Base-by-base conservation (phyloP, 2,113 vertebrate genomes). In the Isichthys henryi region DNA sequence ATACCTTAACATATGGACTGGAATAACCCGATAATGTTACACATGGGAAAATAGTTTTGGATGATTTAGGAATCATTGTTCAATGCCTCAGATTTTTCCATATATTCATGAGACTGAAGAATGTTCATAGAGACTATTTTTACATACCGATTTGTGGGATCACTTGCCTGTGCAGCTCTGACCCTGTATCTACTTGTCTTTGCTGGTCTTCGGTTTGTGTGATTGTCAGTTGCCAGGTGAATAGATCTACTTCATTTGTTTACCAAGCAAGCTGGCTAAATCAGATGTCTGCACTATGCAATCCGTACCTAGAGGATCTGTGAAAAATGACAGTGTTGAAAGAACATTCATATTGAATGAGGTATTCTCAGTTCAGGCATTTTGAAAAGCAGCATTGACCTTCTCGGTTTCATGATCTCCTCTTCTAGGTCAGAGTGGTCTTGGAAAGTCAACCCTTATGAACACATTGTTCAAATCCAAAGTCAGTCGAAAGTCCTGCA, bases 401-500 rank as follows among this genome's bases (percentile, higher is more conserved):
- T 58, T 39, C 35, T 46, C 15, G n/a, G 3, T 58, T 35, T 45
- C 31, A 6, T 7, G 66, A 9, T 46, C 46, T 11, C 49, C n/a
- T 62, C 0, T 93, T 88, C 0, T 94, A 99, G 98, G 98, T 94
- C 98, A 99, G 94, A 99, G 97, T 0, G 98, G 98, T 86, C 93
- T 99, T 92, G 98, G 98, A n/a, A 99, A 99, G 91, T 99, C 98
- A 0, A 99, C 98, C 0, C 97, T 99, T 93, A 96, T 99, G 92
- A 98, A 98, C 96, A 99, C 98, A 0, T 94, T 99, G 83, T 99
- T 99, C 95, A 99, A 97, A 94, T 98, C 98, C 92, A 98, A 98
- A 94, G 95, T 98, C 92, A 98, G 95, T 94, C 95, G 97, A 89
- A 98, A 97, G 91, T 95, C 97, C 27, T 94, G 95, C 0, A 93